Evolutionary conservation across 2,797 vertebrate genomes (phyloP).

Genomic region (Melanogrammus aeglefinus): DNA sequence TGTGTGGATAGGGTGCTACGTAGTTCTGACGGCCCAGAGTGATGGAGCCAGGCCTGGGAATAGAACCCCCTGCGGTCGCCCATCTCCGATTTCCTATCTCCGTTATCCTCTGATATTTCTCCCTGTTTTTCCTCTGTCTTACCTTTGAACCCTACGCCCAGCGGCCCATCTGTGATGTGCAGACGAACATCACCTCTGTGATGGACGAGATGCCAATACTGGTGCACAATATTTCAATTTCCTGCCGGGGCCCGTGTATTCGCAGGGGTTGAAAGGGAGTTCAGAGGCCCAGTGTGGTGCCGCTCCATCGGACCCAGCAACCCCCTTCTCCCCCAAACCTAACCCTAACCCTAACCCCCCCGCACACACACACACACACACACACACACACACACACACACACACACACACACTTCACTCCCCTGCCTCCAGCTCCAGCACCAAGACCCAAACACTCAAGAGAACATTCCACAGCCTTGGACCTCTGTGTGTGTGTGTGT

Average conservation of each 20-base stretch:
- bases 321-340: conserved; percentile 70
- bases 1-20: conserved; percentile 12
- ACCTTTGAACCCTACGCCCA: conserved; percentile 68
- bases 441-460: conserved; percentile 83
- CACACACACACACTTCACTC: too few relatives aligned
- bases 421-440: conserved; percentile 63
- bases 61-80: conserved; percentile 43
- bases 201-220: conserved; percentile 87
- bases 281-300: conserved; percentile 91
- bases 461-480: conserved; percentile 78
- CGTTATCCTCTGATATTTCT: conserved; percentile 16
- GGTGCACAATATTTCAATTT: conserved; percentile 93
- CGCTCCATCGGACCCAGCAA: conserved; percentile 46
- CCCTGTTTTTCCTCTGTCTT: conserved; percentile 42
- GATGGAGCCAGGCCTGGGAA: conserved; percentile 44
- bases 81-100: conserved; percentile 50
- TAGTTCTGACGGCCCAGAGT: conserved; percentile 22
- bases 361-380: too few relatives aligned
- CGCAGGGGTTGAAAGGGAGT: conserved; percentile 85
- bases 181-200: conserved; percentile 68
- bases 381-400: too few relatives aligned
- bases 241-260: conserved; percentile 85
- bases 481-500: conserved; percentile 22
- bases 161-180: conserved; percentile 67
- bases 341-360: conserved; percentile 24